Percentiles rank a stretch among this genome's conserved stretches.
Conservation (phyloP, 1,140 invertebrate genomes). For the Copidosoma floridanum region DNA sequence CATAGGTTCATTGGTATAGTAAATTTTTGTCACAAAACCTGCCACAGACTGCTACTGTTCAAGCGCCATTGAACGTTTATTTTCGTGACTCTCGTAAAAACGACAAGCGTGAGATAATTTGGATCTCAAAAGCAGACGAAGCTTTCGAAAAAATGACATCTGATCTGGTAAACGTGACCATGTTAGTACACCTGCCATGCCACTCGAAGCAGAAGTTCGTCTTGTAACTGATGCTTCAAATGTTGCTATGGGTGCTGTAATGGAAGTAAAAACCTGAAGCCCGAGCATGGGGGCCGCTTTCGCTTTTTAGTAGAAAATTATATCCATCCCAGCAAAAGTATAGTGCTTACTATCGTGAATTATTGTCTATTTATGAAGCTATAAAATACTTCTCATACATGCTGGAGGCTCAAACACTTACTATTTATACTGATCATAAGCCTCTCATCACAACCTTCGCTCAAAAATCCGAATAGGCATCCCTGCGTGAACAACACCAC, state of each 20-base stretch:
- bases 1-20: background rate
- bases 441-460: background rate
- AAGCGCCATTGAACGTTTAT: conserved; percentile 27
- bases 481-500: background rate
- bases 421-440: background rate
- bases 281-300: background rate
- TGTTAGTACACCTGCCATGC: background rate
- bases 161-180: background rate
- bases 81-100: conserved; percentile 1
- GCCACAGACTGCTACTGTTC: conserved; percentile 32
- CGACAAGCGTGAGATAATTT: background rate
- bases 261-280: background rate
- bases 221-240: conserved; percentile 6
- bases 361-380: background rate
- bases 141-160: conserved; percentile 1
- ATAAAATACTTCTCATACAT: background rate
- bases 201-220: background rate
- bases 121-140: background rate
- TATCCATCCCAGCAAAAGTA: background rate
- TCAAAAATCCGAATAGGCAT: background rate
- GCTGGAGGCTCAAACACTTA: background rate
- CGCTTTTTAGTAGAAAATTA: background rate
- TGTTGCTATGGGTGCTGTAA: background rate
- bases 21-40: conserved; percentile 11
- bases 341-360: background rate